Evolutionary conservation across 1,140 invertebrate genomes (phyloP).

Genomic region (Drosophila truncata): DNA sequence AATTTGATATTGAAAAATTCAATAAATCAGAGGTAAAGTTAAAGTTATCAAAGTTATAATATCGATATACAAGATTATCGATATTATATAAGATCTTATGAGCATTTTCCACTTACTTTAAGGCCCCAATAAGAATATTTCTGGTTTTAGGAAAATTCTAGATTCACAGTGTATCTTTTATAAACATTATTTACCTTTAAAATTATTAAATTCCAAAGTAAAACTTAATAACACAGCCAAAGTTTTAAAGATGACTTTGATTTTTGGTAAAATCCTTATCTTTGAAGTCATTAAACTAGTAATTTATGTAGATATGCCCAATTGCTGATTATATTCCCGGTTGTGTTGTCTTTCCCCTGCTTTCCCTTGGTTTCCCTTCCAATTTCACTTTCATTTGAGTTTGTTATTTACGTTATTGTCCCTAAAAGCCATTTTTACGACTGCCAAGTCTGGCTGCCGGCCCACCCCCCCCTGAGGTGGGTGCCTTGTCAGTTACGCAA

Average conservation of each 20-base stretch:
- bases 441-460: background rate
- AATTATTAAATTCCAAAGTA: background rate
- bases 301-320: conserved; percentile 1
- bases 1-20: too few relatives aligned
- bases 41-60: too few relatives aligned
- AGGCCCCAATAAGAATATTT: background rate
- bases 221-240: background rate
- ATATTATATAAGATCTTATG: background rate
- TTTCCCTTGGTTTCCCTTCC: too few relatives aligned
- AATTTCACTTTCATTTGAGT: conserved; percentile 21
- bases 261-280: background rate
- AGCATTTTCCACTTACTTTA: too few relatives aligned
- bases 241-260: background rate
- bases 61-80: too few relatives aligned
- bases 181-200: background rate
- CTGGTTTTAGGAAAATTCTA: background rate
- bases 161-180: background rate
- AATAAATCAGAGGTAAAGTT: too few relatives aligned
- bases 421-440: conserved; percentile 35
- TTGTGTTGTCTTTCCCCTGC: too few relatives aligned
- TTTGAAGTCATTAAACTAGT: background rate
- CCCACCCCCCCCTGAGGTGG: background rate
- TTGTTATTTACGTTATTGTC: conserved; percentile 30
- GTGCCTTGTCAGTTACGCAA: conserved; percentile 39
- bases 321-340: conserved; percentile 1